Conservation (phyloP, 53 echinoderm and acorn worm species). For the Zoroaster sp. region DNA sequence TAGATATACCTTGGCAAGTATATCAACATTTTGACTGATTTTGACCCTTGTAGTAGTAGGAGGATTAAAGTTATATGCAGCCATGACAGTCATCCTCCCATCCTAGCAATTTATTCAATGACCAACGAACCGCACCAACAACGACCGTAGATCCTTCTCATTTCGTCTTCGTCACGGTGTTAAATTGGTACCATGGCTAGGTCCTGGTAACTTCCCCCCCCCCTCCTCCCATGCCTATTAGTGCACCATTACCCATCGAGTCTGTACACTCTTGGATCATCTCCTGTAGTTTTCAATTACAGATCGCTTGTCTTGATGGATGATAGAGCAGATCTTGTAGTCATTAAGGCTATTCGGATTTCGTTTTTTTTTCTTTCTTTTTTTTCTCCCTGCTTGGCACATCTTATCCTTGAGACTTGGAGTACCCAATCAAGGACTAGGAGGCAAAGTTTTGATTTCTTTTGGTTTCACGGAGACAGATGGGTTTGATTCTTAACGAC, state of each 20-base stretch:
- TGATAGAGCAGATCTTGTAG: not conserved
- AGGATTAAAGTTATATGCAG: no score
- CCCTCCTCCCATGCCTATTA: not conserved
- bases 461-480: not conserved
- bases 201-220: not conserved
- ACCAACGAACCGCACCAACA: not conserved
- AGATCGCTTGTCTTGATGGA: not conserved
- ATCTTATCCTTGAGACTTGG: not conserved
- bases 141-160: no score
- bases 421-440: not conserved
- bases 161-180: not conserved
- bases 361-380: no score
- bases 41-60: no score
- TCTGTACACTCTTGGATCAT: not conserved
- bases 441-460: not conserved
- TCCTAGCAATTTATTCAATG: conserved; percentile 21
- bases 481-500: not conserved
- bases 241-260: not conserved
- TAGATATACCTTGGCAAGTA: no score
- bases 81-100: no score
- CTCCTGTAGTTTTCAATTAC: not conserved
- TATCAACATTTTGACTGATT: no score
- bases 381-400: no score
- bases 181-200: not conserved
- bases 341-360: not conserved